Conservation (phyloP, 1,140 invertebrate genomes). For the Nebria ingens region DNA sequence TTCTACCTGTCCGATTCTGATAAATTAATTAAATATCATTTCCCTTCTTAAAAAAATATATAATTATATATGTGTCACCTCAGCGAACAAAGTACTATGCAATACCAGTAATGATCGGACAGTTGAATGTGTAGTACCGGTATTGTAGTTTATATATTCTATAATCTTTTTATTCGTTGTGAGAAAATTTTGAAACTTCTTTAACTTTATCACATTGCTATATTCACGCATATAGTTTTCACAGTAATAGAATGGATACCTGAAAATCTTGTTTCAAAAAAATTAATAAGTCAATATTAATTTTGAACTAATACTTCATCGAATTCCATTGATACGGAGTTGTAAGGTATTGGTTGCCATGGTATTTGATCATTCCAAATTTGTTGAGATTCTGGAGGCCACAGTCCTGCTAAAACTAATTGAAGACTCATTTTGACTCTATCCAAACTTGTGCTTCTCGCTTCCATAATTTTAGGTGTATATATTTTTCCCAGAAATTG, state of each 20-base stretch:
- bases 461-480: constrained; percentile 32
- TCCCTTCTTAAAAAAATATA: too few relatives aligned
- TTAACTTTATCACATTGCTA: background rate
- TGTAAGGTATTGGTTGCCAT: constrained; percentile 34
- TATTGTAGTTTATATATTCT: background rate
- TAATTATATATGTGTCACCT: background rate
- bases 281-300: background rate
- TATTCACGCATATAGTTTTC: background rate
- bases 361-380: constrained; percentile 26
- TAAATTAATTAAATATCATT: background rate
- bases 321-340: too few relatives aligned
- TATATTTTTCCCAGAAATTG: constrained; percentile 36
- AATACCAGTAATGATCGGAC: background rate
- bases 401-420: constrained; percentile 31
- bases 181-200: background rate
- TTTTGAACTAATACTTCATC: background rate
- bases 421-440: constrained; percentile 42
- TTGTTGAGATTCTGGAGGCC: constrained; percentile 26
- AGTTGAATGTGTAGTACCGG: background rate
- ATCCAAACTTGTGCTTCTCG: constrained; percentile 44
- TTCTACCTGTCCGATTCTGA: background rate
- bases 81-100: background rate
- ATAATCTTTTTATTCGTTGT: background rate
- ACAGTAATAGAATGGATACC: background rate
- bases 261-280: background rate